Evolutionary conservation across 2,797 vertebrate genomes (phyloP).

Genomic region (Chaenodraco wilsoni): DNA sequence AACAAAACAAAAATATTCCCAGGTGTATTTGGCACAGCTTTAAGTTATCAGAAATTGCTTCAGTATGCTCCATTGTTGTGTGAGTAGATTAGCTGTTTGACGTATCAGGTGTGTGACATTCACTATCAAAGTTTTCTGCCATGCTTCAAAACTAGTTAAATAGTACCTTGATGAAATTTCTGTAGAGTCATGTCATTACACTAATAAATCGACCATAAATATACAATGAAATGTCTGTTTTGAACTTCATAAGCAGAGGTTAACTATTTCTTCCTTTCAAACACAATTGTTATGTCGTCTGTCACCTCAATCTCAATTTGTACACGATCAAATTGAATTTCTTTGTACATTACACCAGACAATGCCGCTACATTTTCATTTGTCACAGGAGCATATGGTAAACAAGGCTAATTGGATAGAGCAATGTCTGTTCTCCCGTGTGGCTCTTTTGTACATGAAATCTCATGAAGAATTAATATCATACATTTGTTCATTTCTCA

Average conservation of each 20-base stretch:
- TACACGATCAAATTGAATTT: neutral
- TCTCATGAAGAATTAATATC: constrained; percentile 50
- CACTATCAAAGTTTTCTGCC: constrained; percentile 55
- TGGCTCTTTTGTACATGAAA: constrained; percentile 29
- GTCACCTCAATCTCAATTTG: constrained; percentile 9
- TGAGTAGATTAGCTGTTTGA: constrained; percentile 59
- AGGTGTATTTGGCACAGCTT: constrained; percentile 64
- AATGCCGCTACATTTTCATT: constrained; percentile 23
- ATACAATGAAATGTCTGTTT: constrained; percentile 56
- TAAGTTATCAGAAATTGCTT: constrained; percentile 43
- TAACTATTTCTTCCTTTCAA: constrained; percentile 23
- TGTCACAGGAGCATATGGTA: constrained; percentile 38
- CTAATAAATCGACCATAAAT: constrained; percentile 77
- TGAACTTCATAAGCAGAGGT: constrained; percentile 40
- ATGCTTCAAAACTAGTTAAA: constrained; percentile 59
- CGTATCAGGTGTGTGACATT: constrained; percentile 51
- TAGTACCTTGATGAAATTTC: constrained; percentile 60
- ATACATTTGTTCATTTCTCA: constrained; percentile 25
- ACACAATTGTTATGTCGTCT: neutral
- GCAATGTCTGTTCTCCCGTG: constrained; percentile 48
- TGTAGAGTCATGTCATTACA: constrained; percentile 68
- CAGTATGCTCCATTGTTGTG: constrained; percentile 61
- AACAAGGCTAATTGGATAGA: constrained; percentile 55
- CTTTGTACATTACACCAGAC: constrained; percentile 15
- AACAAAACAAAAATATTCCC: constrained; percentile 18